A percentile compares a stretch with the other conserved stretches of the same genome.
Conservation (phyloP, 2,888 invertebrate genomes). For the Mesorhabditis spiculigera region DNA sequence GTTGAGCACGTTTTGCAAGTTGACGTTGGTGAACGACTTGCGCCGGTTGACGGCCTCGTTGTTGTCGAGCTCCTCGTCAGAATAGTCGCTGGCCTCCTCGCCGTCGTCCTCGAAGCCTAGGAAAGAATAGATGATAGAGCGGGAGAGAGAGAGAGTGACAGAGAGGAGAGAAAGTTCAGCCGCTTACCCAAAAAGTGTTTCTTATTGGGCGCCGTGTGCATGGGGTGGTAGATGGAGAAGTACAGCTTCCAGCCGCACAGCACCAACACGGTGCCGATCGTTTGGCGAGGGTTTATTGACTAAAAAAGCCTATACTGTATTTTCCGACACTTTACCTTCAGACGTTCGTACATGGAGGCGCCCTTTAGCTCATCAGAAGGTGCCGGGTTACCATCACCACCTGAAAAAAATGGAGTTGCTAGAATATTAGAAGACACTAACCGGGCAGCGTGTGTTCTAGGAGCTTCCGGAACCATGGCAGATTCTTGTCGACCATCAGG, state of each 20-base stretch:
- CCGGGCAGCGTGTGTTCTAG: constrained; percentile 77
- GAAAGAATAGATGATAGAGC: not conserved
- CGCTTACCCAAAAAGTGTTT: constrained; percentile 11
- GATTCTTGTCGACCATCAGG: constrained; percentile 83
- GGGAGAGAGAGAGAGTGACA: not conserved
- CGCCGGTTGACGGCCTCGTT: constrained; percentile 11
- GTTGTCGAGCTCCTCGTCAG: not conserved
- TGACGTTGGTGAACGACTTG: constrained; percentile 22
- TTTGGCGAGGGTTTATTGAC: constrained; percentile 88
- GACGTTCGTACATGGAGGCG: constrained; percentile 28
- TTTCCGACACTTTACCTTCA: constrained; percentile 23
- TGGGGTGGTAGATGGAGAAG: constrained; percentile 97
- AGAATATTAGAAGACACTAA: too few relatives aligned
- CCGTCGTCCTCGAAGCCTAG: not conserved
- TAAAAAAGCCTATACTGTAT: constrained; percentile 14
- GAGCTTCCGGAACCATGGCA: constrained; percentile 87
- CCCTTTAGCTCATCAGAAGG: not conserved
- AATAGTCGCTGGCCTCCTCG: not conserved
- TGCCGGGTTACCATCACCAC: not conserved
- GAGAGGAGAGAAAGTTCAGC: constrained; percentile 7
- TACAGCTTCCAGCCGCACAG: constrained; percentile 94
- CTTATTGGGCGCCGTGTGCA: constrained; percentile 67
- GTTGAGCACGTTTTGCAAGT: constrained; percentile 72
- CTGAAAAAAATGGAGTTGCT: constrained; percentile 55
- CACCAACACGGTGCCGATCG: constrained; percentile 90